Evolutionary conservation across 2,113 vertebrate species (phyloP), one percentile per base, ranked within the genome.

Genomic region (Procavia capensis): DNA sequence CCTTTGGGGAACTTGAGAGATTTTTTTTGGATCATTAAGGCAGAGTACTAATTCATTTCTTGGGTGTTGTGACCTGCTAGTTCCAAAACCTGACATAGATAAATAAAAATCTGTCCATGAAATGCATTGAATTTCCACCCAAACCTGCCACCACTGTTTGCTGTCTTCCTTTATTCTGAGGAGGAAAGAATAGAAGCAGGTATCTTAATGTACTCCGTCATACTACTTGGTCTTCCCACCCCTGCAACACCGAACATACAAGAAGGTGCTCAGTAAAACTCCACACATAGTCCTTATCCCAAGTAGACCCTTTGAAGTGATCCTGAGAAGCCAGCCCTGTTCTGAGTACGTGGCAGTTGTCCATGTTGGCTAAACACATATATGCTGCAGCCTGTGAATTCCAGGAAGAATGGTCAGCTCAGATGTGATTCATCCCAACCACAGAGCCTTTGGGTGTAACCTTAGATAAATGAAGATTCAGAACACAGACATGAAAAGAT

Each of bases 401-500:
- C 88, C 86, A 64, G 95, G 50, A 92, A 96, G 36, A 63, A 70
- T 43, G 63, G 61, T 80, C 47, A 63, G 79, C 47, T 96, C 94
- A 89, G 59, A 94, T 80, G 97, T 92, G 93, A 97, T 86, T 96
- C 97, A 97, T 96, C 83, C 45, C 39, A 61, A 75, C 91, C 81
- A 72, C 95, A 87, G 63, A 86, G 64, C 70, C 83, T 93, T 93
- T 16, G 95, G 94, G 93, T 84, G 88, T 95, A 96, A 97, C 96
- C 93, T 97, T 90, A 96, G 88, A 96, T 98, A 97, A 98, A 75
- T 20, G 95, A 97, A 97, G 95, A 96, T 96, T 79, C 63, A 95
- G 98, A 97, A 91, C 70, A 95, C 96, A 90, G 91, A 96, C 94
- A 93, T 94, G 61, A 93, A 93, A 90, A 98, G 96, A 97, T 94